phyloP scores from a whole-genome alignment of 2,113 vertebrate species.

The Calonectris borealis region DNA sequence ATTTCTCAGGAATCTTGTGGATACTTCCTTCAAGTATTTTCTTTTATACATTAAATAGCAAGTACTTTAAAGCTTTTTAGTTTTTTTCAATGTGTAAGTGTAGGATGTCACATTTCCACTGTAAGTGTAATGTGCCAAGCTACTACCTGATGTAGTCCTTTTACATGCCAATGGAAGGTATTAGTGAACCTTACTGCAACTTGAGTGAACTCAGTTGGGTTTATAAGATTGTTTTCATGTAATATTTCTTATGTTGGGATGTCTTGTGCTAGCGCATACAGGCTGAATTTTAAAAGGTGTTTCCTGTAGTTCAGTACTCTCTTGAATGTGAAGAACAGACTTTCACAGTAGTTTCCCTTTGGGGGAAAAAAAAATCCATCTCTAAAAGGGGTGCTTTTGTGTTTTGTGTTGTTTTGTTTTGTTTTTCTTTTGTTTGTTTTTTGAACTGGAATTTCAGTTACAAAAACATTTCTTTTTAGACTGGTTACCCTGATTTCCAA shows the following conservation, averaged over 20 bases:
- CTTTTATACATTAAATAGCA: slow-evolving; percentile 35
- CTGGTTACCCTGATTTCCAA: background rate
- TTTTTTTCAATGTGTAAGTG: background rate
- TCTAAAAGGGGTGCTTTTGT: background rate
- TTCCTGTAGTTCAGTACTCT: background rate
- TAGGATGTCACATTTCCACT: background rate
- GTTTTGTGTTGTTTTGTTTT: background rate
- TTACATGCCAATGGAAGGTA: background rate
- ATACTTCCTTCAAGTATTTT: slow-evolving; percentile 70
- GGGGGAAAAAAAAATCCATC: background rate
- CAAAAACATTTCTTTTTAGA: background rate
- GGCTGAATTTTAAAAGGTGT: background rate
- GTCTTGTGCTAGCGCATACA: background rate
- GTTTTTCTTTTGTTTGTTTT: background rate
- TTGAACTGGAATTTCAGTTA: background rate
- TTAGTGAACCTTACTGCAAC: background rate
- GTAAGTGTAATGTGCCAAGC: background rate
- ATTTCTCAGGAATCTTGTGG: slow-evolving; percentile 78
- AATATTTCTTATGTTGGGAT: background rate
- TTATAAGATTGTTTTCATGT: background rate
- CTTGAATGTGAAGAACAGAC: background rate
- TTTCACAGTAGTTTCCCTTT: background rate
- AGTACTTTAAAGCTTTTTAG: background rate
- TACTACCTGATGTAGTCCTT: background rate
- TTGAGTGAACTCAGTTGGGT: background rate